Evolutionary conservation across 2,113 vertebrate genomes (phyloP).

Genomic region (Rhea americana): DNA sequence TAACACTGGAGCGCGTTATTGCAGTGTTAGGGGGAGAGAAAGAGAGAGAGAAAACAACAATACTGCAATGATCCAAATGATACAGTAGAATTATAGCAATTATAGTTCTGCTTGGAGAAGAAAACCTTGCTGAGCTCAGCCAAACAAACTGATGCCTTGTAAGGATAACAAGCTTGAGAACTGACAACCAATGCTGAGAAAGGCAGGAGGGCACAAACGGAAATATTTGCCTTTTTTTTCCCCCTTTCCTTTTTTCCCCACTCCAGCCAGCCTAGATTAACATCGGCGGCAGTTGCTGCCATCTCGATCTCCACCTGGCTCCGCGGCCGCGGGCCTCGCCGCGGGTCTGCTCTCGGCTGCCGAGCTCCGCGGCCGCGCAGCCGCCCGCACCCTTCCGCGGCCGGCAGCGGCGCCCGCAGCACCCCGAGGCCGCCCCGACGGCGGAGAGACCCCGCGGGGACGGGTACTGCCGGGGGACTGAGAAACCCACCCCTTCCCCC

Average conservation of each 20-base stretch:
- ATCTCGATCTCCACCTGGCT: constrained; percentile 8
- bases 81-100: constrained; percentile 84
- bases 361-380: too few relatives aligned
- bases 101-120: constrained; percentile 82
- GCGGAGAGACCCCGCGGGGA: too few relatives aligned
- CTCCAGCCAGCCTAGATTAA: constrained; percentile 71
- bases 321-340: neutral
- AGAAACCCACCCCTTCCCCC: too few relatives aligned
- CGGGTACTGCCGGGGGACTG: too few relatives aligned
- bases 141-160: constrained; percentile 79
- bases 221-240: constrained; percentile 69
- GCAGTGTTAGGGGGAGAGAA: constrained; percentile 78
- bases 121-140: constrained; percentile 84
- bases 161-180: constrained; percentile 73
- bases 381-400: too few relatives aligned
- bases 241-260: neutral
- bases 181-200: constrained; percentile 79
- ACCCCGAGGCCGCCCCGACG: too few relatives aligned
- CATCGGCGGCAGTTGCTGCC: constrained; percentile 63
- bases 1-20: constrained; percentile 81
- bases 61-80: constrained; percentile 84
- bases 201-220: constrained; percentile 75
- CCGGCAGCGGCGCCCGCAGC: too few relatives aligned
- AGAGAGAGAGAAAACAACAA: constrained; percentile 81
- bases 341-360: too few relatives aligned